phyloP scores from a whole-genome alignment of 2,888 invertebrate species.

The Halictus quadricinctus region DNA sequence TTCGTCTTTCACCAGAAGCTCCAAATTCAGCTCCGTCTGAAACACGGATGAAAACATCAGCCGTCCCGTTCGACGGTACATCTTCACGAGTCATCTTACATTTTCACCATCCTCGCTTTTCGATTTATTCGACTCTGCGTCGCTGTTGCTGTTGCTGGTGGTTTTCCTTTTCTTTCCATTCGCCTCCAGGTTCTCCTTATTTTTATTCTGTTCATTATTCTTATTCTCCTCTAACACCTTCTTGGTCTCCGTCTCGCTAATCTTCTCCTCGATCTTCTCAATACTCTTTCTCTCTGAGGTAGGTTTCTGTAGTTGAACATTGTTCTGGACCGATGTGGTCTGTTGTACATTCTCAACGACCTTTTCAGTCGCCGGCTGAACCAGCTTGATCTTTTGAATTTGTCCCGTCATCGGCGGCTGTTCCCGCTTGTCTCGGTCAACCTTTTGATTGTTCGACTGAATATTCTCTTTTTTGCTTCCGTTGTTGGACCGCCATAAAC shows the following conservation, averaged over 20 bases:
- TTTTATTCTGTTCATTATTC: conserved; percentile 76
- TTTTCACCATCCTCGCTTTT: conserved; percentile 78
- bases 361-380: conserved; percentile 76
- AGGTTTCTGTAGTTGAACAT: conserved; percentile 64
- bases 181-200: conserved; percentile 77
- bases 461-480: conserved; percentile 79
- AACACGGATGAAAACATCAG: conserved; percentile 24
- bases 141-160: conserved; percentile 66
- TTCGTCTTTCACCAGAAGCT: conserved; percentile 84
- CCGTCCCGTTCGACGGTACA: neutral
- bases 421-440: conserved; percentile 82
- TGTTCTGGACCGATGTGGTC: conserved; percentile 61
- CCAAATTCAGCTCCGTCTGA: conserved; percentile 79
- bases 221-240: conserved; percentile 75
- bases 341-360: conserved; percentile 68
- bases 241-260: conserved; percentile 66
- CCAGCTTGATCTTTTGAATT: conserved; percentile 80
- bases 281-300: conserved; percentile 67
- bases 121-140: conserved; percentile 79
- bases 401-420: conserved; percentile 75
- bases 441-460: conserved; percentile 83
- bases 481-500: conserved; percentile 86
- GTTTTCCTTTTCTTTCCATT: conserved; percentile 76
- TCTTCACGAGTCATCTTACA: conserved; percentile 62
- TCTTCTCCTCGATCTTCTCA: conserved; percentile 69